Percentiles rank a stretch among this genome's conserved stretches.
Conservation (phyloP, 2,888 invertebrate genomes). For the Caenorhabditis sp. region DNA sequence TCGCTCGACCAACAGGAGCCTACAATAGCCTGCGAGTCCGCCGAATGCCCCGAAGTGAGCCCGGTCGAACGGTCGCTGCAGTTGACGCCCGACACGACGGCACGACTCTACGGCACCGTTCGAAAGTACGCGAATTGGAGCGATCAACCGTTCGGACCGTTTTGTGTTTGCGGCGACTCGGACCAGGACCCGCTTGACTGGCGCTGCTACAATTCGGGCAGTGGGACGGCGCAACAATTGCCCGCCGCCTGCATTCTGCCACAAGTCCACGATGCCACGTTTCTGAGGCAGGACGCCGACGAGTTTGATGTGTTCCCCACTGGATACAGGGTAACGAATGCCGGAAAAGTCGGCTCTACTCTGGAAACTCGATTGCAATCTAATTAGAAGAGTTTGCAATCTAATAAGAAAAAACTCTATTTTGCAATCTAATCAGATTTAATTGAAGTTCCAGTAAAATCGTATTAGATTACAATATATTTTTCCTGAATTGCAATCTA, state of each 20-base stretch:
- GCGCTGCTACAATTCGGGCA: constrained; percentile 23
- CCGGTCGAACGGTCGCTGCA: neutral
- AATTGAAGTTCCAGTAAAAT: no score
- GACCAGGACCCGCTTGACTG: neutral
- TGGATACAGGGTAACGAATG: constrained; percentile 2
- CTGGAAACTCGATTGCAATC: no score
- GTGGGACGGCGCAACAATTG: neutral
- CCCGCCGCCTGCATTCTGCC: constrained; percentile 25
- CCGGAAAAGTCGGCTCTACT: no score
- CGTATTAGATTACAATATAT: no score
- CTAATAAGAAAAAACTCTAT: no score
- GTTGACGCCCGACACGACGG: neutral
- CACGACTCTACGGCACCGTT: neutral
- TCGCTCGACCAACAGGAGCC: no score
- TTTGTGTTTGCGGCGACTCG: constrained; percentile 41
- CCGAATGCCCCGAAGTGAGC: no score
- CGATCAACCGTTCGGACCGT: neutral
- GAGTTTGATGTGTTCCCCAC: constrained; percentile 1
- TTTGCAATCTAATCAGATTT: no score
- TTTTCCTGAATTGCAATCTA: no score
- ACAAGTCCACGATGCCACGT: neutral
- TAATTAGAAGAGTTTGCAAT: no score
- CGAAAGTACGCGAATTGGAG: neutral
- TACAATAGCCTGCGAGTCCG: no score
- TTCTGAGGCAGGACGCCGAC: neutral